These are phyloP conservation scores for Cyprinella venusta DNA, from an alignment of 2,797 vertebrate genomes.

Conservation along the genomic window DNA sequence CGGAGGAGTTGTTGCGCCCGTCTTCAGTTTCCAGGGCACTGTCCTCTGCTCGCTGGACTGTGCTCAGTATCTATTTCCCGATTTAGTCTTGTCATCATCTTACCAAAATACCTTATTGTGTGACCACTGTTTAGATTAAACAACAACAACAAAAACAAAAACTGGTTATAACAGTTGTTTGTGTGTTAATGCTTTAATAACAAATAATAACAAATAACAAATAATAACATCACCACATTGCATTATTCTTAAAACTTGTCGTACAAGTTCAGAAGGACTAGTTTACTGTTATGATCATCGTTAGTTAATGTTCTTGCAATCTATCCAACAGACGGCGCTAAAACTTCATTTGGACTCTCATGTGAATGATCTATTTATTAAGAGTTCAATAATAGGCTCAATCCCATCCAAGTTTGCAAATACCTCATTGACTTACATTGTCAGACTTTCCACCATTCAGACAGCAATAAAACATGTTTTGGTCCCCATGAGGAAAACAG, in stretches of 20 bases:
- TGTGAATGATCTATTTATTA: too few relatives aligned
- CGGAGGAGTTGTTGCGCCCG: background rate
- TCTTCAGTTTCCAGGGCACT: slow-evolving; percentile 8
- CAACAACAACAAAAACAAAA: too few relatives aligned
- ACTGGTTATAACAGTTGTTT: too few relatives aligned
- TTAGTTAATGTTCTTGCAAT: background rate
- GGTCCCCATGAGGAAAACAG: too few relatives aligned
- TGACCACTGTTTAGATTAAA: background rate
- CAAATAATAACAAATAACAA: too few relatives aligned
- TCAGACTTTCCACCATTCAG: too few relatives aligned
- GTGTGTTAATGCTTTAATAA: too few relatives aligned
- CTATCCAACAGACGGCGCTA: slow-evolving; percentile 7
- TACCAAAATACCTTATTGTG: background rate
- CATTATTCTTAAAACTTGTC: too few relatives aligned
- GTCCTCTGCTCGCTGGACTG: background rate
- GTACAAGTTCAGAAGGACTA: background rate
- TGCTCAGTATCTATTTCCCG: background rate
- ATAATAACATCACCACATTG: background rate
- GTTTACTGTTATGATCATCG: background rate
- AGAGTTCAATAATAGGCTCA: too few relatives aligned
- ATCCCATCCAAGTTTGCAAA: too few relatives aligned
- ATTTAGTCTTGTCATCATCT: background rate
- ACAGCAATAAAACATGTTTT: too few relatives aligned
- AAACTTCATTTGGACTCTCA: background rate
- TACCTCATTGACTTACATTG: too few relatives aligned